Conservation (phyloP, 2,113 vertebrate genomes). For the Ibidorhyncha struthersii region DNA sequence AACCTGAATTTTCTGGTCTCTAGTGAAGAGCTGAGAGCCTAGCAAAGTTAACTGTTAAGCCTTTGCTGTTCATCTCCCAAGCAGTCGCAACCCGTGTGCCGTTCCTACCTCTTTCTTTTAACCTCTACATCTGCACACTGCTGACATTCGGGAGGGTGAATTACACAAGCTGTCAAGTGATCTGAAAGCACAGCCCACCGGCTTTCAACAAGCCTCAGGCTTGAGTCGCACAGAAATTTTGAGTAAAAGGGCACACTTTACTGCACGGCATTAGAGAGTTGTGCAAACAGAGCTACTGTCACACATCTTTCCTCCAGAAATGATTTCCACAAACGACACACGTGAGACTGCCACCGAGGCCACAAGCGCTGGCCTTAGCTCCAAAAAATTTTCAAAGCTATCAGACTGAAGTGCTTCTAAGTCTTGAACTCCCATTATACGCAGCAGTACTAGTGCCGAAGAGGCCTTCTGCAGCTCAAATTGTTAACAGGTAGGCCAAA, state of each 20-base stretch:
- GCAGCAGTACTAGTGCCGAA: rapidly evolving
- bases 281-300: no score
- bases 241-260: neutral
- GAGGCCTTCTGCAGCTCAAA: neutral
- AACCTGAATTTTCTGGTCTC: neutral
- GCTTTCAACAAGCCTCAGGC: rapidly evolving
- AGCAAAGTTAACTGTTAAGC: neutral
- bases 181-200: rapidly evolving
- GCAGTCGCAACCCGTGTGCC: rapidly evolving
- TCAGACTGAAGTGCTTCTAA: neutral
- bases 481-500: neutral
- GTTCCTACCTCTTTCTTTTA: neutral
- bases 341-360: rapidly evolving
- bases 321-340: rapidly evolving
- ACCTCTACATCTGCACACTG: rapidly evolving
- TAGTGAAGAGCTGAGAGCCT: neutral
- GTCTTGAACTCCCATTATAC: neutral
- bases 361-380: neutral
- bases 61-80: rapidly evolving
- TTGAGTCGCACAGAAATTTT: rapidly evolving
- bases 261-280: neutral
- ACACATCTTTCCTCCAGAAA: neutral
- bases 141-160: neutral
- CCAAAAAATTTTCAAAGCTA: neutral
- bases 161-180: neutral